Base-by-base conservation (phyloP, 1,140 invertebrate genomes). In the Philaenus spumarius region DNA sequence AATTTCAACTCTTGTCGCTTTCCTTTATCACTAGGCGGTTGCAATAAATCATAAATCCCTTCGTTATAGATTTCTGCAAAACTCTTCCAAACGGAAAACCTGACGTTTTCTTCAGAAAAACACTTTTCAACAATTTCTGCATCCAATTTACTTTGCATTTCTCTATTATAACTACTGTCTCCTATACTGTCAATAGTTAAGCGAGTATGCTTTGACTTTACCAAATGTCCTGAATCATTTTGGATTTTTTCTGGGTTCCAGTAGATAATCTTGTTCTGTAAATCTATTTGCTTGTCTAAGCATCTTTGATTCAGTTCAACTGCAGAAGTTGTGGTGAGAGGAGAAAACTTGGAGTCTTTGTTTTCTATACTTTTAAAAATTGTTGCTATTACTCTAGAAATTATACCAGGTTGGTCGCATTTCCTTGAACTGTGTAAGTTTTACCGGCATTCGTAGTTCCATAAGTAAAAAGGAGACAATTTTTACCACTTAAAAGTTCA, bases 61-160 rank as follows among this genome's bases (percentile, higher is more conserved):
- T 97, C 95, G 74, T 97, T 97, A 69, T 97, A 97, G 34, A 97
- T 90, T 73, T 97, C 94, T 1, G 85, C 85, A 73, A 93, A 96
- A 0, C 89, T 91, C 0, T 96, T 81, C 91, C 92, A 94, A 1
- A 93, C 76, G 37, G 66, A 62, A 48, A 45, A 63, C 7, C 30
- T 37, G 9, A n/a, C 57, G 3, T 47, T 34, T 11, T 39, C 11
- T 15, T 55, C 43, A n/a, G n/a, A n/a, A n/a, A n/a, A n/a, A n/a
- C n/a, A n/a, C n/a, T n/a, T n/a, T n/a, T n/a, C n/a, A 20, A 4
- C 6, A 12, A 17, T 20, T 46, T 20, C 45, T 6, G n/a, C 24
- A 14, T 22, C 15, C 22, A 24, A 11, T 24, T 34, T 51, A n/a
- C 4, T 11, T 30, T 53, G 50, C 50, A 53, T 53, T 39, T 53